Evolutionary conservation across 2,113 vertebrate genomes (phyloP).

Genomic region (Melospiza georgiana): DNA sequence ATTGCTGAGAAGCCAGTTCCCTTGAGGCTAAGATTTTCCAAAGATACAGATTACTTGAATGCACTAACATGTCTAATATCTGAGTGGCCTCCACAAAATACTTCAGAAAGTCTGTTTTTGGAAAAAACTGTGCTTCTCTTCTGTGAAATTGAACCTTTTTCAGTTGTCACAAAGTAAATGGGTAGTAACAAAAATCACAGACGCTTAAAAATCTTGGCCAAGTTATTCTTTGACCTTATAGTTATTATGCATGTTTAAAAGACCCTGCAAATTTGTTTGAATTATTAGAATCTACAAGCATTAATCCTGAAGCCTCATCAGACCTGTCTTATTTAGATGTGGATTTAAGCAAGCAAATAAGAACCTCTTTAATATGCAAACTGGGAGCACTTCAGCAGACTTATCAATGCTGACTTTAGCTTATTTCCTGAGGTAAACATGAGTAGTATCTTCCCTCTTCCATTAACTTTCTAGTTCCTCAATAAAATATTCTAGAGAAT

Average conservation of each 20-base stretch:
- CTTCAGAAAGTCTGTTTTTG: not conserved
- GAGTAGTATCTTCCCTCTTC: not conserved
- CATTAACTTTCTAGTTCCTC: not conserved
- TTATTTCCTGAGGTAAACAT: not conserved
- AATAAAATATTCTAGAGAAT: not conserved
- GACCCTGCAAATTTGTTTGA: not conserved
- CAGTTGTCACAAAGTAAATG: not conserved
- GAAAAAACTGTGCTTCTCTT: not conserved
- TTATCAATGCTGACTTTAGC: not conserved
- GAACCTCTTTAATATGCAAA: not conserved
- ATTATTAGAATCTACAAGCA: not conserved
- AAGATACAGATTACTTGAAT: not conserved
- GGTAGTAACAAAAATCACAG: not conserved
- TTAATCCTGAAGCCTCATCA: not conserved
- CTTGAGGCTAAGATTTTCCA: slow-evolving; percentile 12
- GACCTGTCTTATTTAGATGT: not conserved
- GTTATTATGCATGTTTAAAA: not conserved
- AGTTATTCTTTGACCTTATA: not conserved
- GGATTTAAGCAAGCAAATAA: not conserved
- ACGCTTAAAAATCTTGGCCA: not conserved
- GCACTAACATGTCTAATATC: not conserved
- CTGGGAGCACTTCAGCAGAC: not conserved
- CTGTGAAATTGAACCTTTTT: not conserved
- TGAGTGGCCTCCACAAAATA: not conserved
- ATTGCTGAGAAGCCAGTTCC: not conserved